Evolutionary conservation across 2,797 vertebrate species (phyloP).

Genomic region (Onychomys arenicola): DNA sequence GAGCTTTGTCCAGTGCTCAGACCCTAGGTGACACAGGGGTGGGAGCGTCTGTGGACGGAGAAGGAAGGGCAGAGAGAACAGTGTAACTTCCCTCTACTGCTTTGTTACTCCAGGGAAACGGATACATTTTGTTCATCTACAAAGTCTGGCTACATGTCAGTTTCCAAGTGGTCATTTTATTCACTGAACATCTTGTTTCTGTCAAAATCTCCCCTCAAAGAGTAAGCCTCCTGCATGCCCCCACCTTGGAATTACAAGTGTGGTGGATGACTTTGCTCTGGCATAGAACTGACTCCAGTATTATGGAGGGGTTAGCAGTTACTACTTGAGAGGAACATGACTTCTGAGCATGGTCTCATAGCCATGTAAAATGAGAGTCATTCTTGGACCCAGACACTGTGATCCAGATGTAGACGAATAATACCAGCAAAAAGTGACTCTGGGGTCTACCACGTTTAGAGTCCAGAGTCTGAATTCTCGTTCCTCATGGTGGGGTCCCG

Average conservation of each 20-base stretch:
- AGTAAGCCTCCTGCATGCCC: background rate
- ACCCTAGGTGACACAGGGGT: background rate
- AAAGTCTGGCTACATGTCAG: background rate
- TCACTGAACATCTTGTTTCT: background rate
- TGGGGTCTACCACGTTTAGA: background rate
- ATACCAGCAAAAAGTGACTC: background rate
- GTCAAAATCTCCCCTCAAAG: background rate
- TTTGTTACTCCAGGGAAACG: background rate
- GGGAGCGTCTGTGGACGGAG: background rate
- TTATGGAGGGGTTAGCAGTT: background rate
- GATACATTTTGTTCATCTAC: too few relatives aligned
- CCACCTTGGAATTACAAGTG: background rate
- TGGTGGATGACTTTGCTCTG: background rate
- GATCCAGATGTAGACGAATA: background rate
- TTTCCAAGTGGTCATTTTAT: background rate
- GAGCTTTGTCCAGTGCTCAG: slow-evolving; percentile 33
- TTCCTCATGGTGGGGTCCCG: background rate
- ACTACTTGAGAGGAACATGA: background rate
- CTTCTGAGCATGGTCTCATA: background rate
- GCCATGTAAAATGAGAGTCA: background rate
- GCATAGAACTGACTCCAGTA: background rate
- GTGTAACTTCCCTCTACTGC: background rate
- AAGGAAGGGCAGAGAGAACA: background rate
- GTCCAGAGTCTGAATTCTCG: background rate
- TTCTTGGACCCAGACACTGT: accelerated